Percentiles rank a stretch among this genome's conserved stretches.
These are phyloP conservation scores for Myripristis murdjan DNA, from an alignment of 2,797 vertebrate genomes.

Conservation along the genomic window DNA sequence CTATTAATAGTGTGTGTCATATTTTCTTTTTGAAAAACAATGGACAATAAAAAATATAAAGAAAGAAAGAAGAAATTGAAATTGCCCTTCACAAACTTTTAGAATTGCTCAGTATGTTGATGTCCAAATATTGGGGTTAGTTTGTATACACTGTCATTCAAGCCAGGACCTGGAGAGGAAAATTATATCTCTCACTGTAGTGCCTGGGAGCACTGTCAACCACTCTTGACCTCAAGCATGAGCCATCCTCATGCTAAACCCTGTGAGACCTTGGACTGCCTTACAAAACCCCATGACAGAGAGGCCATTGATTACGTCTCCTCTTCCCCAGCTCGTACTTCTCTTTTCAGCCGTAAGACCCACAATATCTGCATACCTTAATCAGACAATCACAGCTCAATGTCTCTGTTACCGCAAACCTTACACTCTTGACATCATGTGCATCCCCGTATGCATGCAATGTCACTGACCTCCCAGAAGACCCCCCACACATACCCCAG, in stretches of 20 bases:
- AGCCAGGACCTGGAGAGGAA: conserved; percentile 53
- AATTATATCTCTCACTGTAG: conserved; percentile 50
- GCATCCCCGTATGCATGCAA: conserved; percentile 68
- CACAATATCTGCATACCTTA: conserved; percentile 58
- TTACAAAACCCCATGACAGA: conserved; percentile 78
- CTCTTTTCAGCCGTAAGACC: conserved; percentile 55
- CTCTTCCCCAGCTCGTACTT: conserved; percentile 21
- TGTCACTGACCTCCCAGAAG: conserved; percentile 55
- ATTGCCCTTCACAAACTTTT: conserved; percentile 34
- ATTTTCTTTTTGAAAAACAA: conserved; percentile 37
- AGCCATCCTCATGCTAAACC: conserved; percentile 77
- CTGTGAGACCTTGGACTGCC: conserved; percentile 74
- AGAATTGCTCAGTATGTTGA: conserved; percentile 28
- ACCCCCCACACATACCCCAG: conserved; percentile 38
- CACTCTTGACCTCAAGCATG: conserved; percentile 77
- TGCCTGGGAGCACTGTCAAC: conserved; percentile 69
- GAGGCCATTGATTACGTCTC: conserved; percentile 78
- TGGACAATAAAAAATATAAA: conserved; percentile 40
- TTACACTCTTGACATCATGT: conserved; percentile 55
- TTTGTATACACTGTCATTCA: conserved; percentile 61
- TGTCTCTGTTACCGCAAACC: conserved; percentile 46
- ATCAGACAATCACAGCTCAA: conserved; percentile 43
- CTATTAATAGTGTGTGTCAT: conserved; percentile 54
- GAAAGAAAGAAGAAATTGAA: conserved; percentile 38
- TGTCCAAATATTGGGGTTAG: conserved; percentile 37